phyloP scores from a whole-genome alignment of 2,113 vertebrate genomes.

The Chaenogobius annularis region DNA sequence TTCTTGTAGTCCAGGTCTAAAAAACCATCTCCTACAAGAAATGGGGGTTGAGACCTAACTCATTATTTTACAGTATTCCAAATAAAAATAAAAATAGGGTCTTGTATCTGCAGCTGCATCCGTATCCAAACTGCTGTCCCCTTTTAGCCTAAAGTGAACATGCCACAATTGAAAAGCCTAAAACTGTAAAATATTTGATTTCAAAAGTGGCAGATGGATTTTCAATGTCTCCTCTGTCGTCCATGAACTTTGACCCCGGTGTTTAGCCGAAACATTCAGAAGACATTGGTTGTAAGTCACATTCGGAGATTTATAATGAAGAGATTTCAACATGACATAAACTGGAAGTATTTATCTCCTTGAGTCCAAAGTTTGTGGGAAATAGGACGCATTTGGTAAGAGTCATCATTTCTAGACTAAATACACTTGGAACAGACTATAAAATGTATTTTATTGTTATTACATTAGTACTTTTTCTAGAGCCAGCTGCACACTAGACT shows the following conservation, averaged over 20 bases:
- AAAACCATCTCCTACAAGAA: no score
- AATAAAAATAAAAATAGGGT: no score
- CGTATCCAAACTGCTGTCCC: not conserved
- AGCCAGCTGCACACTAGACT: no score
- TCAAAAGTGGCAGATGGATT: not conserved
- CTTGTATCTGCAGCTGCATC: no score
- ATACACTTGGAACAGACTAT: not conserved
- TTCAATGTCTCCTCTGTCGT: not conserved
- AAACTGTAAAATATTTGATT: not conserved
- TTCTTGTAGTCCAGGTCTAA: no score
- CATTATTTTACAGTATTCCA: no score
- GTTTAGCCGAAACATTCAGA: not conserved
- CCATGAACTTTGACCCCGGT: not conserved
- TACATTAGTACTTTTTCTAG: not conserved
- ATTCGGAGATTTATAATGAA: slow-evolving; percentile 7
- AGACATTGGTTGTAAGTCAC: not conserved
- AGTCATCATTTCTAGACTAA: not conserved
- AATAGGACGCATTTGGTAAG: not conserved
- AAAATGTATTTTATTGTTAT: not conserved
- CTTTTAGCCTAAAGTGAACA: not conserved
- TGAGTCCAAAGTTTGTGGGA: slow-evolving; percentile 3
- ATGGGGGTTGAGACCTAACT: no score
- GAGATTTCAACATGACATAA: slow-evolving; percentile 7
- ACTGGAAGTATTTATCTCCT: slow-evolving; percentile 6
- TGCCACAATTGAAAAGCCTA: not conserved